phyloP scores from a whole-genome alignment of 2,113 vertebrate genomes.

The Clarias magur region DNA sequence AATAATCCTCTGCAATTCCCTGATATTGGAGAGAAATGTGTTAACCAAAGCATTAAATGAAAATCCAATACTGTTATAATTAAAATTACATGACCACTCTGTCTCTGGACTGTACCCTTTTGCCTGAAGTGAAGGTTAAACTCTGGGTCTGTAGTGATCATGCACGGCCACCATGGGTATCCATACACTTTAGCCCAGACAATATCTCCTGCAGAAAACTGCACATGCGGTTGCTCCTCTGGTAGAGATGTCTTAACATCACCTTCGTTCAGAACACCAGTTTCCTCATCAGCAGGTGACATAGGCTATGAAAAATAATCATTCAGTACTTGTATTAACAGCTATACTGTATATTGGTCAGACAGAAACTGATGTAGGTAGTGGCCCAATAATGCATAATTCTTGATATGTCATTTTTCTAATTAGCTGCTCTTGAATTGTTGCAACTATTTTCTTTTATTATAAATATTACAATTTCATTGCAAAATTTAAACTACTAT shows the following conservation, averaged over 20 bases:
- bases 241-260: background rate
- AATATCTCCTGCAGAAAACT: conserved; percentile 82
- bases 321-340: background rate
- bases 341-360: background rate
- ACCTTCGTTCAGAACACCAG: conserved; percentile 4
- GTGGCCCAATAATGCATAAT: background rate
- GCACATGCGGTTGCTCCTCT: conserved; percentile 7
- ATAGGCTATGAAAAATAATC: conserved; percentile 32
- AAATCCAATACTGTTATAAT: background rate
- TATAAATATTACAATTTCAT: background rate
- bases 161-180: conserved; percentile 98
- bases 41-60: background rate
- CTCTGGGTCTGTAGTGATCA: conserved; percentile 91
- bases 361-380: background rate
- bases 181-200: conserved; percentile 97
- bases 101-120: conserved; percentile 76
- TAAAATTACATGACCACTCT: no score
- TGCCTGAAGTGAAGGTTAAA: conserved; percentile 82
- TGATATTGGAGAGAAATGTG: conserved; percentile 64
- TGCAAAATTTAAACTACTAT: background rate
- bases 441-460: background rate
- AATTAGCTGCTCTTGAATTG: background rate
- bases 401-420: background rate
- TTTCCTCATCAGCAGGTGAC: conserved; percentile 19
- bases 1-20: conserved; percentile 78